Base-by-base conservation (phyloP, 2,113 vertebrate species). In the Sturnus vulgaris region DNA sequence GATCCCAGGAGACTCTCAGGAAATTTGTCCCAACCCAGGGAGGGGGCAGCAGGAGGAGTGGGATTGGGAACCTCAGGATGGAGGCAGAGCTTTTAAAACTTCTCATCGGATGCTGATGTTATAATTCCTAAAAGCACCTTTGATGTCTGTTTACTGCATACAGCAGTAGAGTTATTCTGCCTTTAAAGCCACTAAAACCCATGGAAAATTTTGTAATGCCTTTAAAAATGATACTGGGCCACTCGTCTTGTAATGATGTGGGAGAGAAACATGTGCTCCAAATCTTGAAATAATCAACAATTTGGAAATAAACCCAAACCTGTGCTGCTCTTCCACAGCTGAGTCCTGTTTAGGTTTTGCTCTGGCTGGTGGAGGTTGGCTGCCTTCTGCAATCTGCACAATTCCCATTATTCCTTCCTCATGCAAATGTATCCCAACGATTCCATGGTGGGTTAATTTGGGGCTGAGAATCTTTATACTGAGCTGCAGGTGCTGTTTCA, bases 341-440 rank as follows among this genome's bases (percentile, higher is more conserved):
- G 93, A 96, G 73, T 42, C 96, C 93, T 92, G 96, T 85, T 96
- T 90, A 92, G 94, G 78, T 85, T 96, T 97, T 95, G 86, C 93
- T 96, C 37, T 95, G 93, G 93, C 72, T 31, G 94, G 68, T 92
- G 94, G 97, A 97, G 95, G 92, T 96, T 97, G 89, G 91, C 91
- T 96, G 93, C 96, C 88, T 98, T 96, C 95, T 92, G 91, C 66
- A 96, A 96, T 92, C 94, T 97, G 94, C 96, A 97, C 97, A 97
- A 97, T 97, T 96, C 84, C 96, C 95, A 90, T 97, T 96, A 95
- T 65, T 96, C 97, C 95, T 96, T 98, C 96, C 86, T 87, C 77
- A 64, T 20, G 12, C 78, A 97, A 97, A 97, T 92, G 83, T 21
- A 92, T 86, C 96, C 93, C 42, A 35, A 0, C 4, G 70, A 97